Conservation (phyloP, 1,140 invertebrate genomes). For the Oncopodura yosiiana region DNA sequence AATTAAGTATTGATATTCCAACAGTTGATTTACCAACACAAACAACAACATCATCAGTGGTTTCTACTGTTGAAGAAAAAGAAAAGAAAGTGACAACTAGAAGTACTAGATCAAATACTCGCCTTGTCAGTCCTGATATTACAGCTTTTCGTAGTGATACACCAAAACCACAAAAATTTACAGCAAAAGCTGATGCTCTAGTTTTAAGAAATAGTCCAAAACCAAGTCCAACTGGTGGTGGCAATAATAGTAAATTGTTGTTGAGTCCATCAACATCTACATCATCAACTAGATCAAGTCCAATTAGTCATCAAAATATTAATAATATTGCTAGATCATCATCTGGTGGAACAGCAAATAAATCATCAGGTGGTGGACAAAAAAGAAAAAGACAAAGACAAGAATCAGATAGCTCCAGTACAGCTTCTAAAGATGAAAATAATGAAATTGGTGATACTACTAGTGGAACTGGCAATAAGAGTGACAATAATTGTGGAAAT, state of each 20-base stretch:
- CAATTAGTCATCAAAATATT: slow-evolving; percentile 7
- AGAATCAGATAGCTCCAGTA: slow-evolving; percentile 61
- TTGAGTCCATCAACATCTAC: slow-evolving; percentile 23
- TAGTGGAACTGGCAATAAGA: slow-evolving; percentile 18
- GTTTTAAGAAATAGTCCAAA: slow-evolving; percentile 31
- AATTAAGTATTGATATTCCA: slow-evolving; percentile 66
- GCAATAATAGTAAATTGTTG: no score
- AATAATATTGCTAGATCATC: not conserved
- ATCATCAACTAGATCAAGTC: slow-evolving; percentile 21
- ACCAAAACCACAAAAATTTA: slow-evolving; percentile 25
- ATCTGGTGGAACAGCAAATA: slow-evolving; percentile 1
- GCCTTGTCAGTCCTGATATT: slow-evolving; percentile 34
- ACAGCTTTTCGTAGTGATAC: slow-evolving; percentile 32
- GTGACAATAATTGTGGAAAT: slow-evolving; percentile 1
- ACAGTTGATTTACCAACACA: slow-evolving; percentile 41
- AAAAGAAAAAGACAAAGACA: slow-evolving; percentile 62
- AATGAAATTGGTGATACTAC: slow-evolving; percentile 26
- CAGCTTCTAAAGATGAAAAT: slow-evolving; percentile 37
- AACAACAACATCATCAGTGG: not conserved
- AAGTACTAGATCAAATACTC: slow-evolving; percentile 31
- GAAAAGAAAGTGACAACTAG: slow-evolving; percentile 25
- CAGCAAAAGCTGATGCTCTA: slow-evolving; percentile 12
- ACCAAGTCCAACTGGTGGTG: slow-evolving; percentile 32
- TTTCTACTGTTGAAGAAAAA: slow-evolving; percentile 8
- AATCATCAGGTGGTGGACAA: slow-evolving; percentile 6